Conservation (phyloP, 2,797 vertebrate genomes). For the Labroides dimidiatus region DNA sequence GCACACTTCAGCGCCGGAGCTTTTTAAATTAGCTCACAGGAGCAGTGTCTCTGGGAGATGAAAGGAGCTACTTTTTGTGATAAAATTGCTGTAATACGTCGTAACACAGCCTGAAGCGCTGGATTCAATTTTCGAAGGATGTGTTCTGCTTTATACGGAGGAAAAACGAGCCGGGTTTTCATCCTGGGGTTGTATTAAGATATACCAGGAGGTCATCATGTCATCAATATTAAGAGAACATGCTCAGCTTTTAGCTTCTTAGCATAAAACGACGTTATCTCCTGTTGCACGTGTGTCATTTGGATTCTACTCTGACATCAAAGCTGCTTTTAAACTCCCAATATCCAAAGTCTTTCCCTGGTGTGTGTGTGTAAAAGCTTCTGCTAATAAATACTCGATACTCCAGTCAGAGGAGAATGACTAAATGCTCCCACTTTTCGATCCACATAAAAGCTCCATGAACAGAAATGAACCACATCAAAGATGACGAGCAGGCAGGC, state of each 20-base stretch:
- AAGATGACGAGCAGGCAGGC: conserved; percentile 19
- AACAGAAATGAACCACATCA: neutral
- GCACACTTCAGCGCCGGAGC: conserved; percentile 28
- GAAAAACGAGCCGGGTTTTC: neutral
- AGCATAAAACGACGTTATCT: neutral
- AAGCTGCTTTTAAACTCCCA: neutral
- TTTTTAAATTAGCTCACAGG: conserved; percentile 23
- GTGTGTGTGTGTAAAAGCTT: neutral
- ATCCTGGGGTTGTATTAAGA: neutral
- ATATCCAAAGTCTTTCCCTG: neutral
- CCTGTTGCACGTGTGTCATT: neutral
- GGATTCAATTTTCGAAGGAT: conserved; percentile 24
- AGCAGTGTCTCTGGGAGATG: neutral
- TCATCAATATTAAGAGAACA: neutral
- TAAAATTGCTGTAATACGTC: conserved; percentile 20
- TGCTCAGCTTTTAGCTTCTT: neutral
- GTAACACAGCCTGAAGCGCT: conserved; percentile 10
- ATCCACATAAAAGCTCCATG: conserved; percentile 26
- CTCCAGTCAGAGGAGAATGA: neutral
- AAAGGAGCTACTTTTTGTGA: conserved; percentile 22
- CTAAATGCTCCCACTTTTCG: neutral
- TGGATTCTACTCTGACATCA: conserved; percentile 2
- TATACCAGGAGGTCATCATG: neutral
- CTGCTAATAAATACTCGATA: neutral
- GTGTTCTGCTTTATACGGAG: neutral